Percentiles rank a stretch among this genome's conserved stretches.
These are phyloP conservation scores for Calameuta filiformis DNA, from an alignment of 2,888 invertebrate genomes.

Conservation along the genomic window DNA sequence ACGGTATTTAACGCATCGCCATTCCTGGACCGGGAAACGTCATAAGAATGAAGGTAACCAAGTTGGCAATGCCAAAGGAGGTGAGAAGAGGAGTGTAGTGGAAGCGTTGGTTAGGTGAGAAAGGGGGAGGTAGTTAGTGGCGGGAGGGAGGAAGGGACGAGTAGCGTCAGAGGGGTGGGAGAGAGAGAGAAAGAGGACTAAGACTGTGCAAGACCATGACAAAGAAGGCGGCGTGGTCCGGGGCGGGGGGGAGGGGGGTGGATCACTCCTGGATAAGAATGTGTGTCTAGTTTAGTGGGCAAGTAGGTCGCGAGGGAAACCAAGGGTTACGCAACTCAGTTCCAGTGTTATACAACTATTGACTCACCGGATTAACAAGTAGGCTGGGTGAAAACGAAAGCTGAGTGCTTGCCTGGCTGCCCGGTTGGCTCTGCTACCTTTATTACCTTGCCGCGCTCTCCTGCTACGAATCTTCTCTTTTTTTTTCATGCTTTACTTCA, in stretches of 20 bases:
- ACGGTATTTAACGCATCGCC: neutral
- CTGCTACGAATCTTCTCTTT: neutral
- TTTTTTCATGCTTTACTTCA: neutral
- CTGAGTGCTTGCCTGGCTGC: constrained; percentile 29
- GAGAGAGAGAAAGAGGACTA: constrained; percentile 23
- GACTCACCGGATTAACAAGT: constrained; percentile 66
- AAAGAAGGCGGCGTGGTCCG: neutral
- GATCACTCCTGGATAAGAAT: constrained; percentile 58
- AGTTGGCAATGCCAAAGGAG: neutral
- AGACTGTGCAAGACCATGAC: constrained; percentile 1
- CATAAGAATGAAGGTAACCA: neutral
- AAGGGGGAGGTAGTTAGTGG: neutral
- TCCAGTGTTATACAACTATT: constrained; percentile 66
- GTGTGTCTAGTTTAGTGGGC: constrained; percentile 67
- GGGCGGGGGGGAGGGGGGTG: neutral
- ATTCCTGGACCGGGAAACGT: neutral
- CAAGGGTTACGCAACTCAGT: constrained; percentile 62
- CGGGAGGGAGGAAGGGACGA: constrained; percentile 17
- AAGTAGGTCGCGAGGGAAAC: constrained; percentile 66
- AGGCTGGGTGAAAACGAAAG: constrained; percentile 66
- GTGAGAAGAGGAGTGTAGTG: neutral
- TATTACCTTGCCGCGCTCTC: neutral
- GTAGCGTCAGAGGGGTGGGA: constrained; percentile 32
- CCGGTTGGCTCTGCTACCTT: neutral
- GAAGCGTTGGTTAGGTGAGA: constrained; percentile 2